Evolutionary conservation across 2,797 vertebrate species (phyloP).

Genomic region (Smutsia temminckii): DNA sequence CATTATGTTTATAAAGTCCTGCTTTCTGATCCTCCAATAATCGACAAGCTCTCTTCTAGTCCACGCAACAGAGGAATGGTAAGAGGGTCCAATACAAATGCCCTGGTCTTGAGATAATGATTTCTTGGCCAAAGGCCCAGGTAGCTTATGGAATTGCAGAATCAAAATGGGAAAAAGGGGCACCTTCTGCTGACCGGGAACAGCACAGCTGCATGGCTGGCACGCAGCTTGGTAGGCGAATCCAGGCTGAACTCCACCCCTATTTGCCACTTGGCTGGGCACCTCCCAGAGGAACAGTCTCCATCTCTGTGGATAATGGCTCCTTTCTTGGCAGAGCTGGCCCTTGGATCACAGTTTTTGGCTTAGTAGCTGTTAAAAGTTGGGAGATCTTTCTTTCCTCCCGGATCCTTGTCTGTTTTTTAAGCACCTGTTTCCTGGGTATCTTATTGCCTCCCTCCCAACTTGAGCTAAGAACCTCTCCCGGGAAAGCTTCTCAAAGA

Average conservation of each 20-base stretch:
- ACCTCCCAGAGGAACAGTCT: neutral
- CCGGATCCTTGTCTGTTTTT: neutral
- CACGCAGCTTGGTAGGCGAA: neutral
- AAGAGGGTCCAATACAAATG: neutral
- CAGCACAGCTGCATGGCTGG: fast-evolving
- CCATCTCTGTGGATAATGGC: neutral
- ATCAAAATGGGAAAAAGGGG: neutral
- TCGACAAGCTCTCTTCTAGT: neutral
- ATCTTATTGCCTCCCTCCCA: neutral
- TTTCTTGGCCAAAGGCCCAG: neutral
- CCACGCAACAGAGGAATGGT: neutral
- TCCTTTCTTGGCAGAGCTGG: neutral
- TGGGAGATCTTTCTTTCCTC: neutral
- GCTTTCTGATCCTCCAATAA: neutral
- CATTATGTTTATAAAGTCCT: neutral
- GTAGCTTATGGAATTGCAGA: no score
- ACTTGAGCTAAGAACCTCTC: neutral
- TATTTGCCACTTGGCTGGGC: neutral
- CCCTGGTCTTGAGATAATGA: neutral
- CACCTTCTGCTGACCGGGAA: neutral
- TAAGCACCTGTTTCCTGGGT: neutral
- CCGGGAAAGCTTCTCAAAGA: neutral
- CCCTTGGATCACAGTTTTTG: neutral
- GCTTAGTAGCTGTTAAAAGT: neutral
- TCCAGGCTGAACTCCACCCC: neutral